Conservation (phyloP, 2,888 invertebrate species). For the Tachystola acroxantha region DNA sequence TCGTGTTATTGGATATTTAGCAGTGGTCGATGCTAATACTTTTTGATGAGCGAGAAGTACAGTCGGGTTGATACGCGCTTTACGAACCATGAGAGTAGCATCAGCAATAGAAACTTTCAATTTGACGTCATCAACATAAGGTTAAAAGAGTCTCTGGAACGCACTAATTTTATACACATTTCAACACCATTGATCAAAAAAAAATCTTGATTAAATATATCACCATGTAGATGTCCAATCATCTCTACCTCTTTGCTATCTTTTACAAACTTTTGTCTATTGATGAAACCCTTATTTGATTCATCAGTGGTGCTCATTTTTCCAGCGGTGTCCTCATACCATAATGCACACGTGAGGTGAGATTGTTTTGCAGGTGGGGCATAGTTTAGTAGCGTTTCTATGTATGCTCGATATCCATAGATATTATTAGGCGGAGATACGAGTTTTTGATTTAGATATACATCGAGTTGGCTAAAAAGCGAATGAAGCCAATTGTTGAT, state of each 20-base stretch:
- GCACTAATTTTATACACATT: constrained; percentile 15
- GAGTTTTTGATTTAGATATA: constrained; percentile 27
- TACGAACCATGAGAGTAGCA: constrained; percentile 14
- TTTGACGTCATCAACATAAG: constrained; percentile 11
- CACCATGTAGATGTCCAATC: constrained; percentile 20
- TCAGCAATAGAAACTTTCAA: constrained; percentile 13
- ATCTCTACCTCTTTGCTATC: constrained; percentile 20
- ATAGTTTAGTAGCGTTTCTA: constrained; percentile 25
- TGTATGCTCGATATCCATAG: constrained; percentile 22
- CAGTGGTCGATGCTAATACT: constrained; percentile 16
- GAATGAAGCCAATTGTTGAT: constrained; percentile 28
- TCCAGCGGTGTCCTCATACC: constrained; percentile 18
- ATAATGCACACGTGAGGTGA: constrained; percentile 19
- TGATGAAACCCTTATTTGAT: constrained; percentile 15
- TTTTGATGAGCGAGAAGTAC: constrained; percentile 17
- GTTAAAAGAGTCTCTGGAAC: constrained; percentile 7
- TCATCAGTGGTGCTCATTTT: constrained; percentile 10
- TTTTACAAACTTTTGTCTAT: constrained; percentile 12
- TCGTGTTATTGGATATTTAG: constrained; percentile 24
- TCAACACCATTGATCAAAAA: constrained; percentile 21
- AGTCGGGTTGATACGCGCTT: constrained; percentile 15
- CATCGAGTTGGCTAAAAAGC: constrained; percentile 21
- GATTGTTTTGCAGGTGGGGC: constrained; percentile 21
- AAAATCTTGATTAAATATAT: no score
- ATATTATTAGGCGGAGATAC: constrained; percentile 25